Evolutionary conservation across 2,797 vertebrate species (phyloP).

Genomic region (Poecilia wingei): DNA sequence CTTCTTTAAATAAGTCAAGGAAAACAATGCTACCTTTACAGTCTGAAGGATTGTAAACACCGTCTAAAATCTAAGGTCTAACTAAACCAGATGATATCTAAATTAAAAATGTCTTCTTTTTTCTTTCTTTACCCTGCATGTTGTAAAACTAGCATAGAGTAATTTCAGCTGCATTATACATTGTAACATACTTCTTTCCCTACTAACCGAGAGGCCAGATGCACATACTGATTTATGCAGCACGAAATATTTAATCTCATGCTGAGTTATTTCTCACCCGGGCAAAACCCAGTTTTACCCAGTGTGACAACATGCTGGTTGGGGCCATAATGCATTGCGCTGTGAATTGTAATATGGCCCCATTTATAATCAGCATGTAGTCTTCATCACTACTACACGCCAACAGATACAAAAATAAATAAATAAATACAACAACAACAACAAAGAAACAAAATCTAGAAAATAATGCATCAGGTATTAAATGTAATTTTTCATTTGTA

Average conservation of each 20-base stretch:
- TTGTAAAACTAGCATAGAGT: not conserved
- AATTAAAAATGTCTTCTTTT: not conserved
- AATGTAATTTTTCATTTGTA: not conserved
- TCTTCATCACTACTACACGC: constrained; percentile 23
- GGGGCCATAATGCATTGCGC: constrained; percentile 20
- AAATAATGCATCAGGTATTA: not conserved
- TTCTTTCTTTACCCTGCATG: not conserved
- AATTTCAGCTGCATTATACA: not conserved
- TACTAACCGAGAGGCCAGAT: constrained; percentile 22
- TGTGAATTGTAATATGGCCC: constrained; percentile 51
- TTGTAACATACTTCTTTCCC: not conserved
- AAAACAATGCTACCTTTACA: not conserved
- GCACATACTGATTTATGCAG: constrained; percentile 35
- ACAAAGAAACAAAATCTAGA: not conserved
- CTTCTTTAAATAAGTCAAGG: not conserved
- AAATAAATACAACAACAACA: not conserved
- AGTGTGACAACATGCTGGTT: constrained; percentile 32
- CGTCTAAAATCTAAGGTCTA: not conserved
- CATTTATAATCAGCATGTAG: constrained; percentile 47
- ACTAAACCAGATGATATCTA: not conserved
- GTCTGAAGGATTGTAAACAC: not conserved
- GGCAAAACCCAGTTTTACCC: constrained; percentile 19
- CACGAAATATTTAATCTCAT: constrained; percentile 35
- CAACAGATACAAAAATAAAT: not conserved
- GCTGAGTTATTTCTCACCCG: constrained; percentile 42